Evolutionary conservation across 2,113 vertebrate species (phyloP).

Genomic region (Oreochromis spilurus): DNA sequence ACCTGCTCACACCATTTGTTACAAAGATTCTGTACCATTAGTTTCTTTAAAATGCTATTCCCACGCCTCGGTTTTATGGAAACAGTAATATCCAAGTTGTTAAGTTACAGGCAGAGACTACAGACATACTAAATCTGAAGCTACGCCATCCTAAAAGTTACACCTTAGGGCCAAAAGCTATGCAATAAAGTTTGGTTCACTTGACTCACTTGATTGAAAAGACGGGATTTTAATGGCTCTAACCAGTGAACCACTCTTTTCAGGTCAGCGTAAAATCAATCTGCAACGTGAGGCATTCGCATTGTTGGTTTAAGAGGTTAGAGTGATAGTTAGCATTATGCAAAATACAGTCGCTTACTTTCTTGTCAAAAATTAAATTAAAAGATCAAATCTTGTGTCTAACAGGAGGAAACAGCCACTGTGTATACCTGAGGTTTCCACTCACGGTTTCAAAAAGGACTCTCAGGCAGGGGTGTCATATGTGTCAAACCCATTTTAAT

Average conservation of each 20-base stretch:
- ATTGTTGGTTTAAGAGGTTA: background rate
- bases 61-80: slow-evolving; percentile 55
- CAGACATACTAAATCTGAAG: slow-evolving; percentile 36
- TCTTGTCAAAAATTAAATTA: background rate
- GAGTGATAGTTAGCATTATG: background rate
- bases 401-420: background rate
- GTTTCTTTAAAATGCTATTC: slow-evolving; percentile 42
- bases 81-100: slow-evolving; percentile 42
- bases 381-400: background rate
- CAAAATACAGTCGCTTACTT: background rate
- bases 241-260: background rate
- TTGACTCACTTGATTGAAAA: slow-evolving; percentile 2
- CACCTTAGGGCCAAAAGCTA: background rate
- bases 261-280: background rate
- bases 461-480: background rate
- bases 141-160: background rate
- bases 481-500: background rate
- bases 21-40: slow-evolving; percentile 23
- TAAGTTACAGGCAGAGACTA: slow-evolving; percentile 19
- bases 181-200: slow-evolving; percentile 6
- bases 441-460: background rate
- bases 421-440: background rate
- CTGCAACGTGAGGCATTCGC: background rate
- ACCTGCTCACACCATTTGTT: slow-evolving; percentile 45
- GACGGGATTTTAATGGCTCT: slow-evolving; percentile 17